Conservation (phyloP, 1,140 invertebrate species). For the Acyrthosiphon pisum region DNA sequence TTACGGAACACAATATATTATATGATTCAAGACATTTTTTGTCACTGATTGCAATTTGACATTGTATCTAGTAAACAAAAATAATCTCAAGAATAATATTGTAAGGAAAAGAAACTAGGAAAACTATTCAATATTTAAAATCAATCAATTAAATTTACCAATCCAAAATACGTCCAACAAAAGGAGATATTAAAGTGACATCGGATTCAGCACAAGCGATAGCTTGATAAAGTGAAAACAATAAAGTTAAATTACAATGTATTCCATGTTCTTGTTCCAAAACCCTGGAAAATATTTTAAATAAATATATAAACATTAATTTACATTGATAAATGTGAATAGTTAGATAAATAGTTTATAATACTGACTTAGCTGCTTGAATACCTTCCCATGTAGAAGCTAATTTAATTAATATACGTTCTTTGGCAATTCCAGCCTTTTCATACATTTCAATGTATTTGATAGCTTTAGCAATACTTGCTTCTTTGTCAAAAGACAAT, state of each 20-base stretch:
- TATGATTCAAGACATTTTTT: neutral
- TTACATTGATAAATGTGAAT: neutral
- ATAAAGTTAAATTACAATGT: constrained; percentile 96
- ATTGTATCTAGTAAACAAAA: neutral
- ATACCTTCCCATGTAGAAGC: constrained; percentile 99
- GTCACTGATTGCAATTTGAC: neutral
- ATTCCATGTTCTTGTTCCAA: constrained; percentile 92
- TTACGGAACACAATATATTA: neutral
- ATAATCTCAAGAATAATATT: neutral
- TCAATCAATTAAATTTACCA: constrained; percentile 73
- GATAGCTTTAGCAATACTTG: constrained; percentile 86
- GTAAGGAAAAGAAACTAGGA: neutral
- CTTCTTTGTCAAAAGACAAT: constrained; percentile 93
- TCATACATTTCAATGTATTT: constrained; percentile 91
- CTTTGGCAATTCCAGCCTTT: constrained; percentile 86
- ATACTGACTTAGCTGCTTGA: constrained; percentile 86
- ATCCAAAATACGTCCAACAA: constrained; percentile 88
- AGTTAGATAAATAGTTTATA: neutral
- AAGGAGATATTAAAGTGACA: constrained; percentile 97
- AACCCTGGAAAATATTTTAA: constrained; percentile 68
- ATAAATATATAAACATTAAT: neutral
- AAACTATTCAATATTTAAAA: neutral
- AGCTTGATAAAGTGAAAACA: constrained; percentile 96
- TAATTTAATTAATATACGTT: constrained; percentile 95
- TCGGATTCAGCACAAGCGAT: constrained; percentile 97